Evolutionary conservation across 2,113 vertebrate genomes (phyloP).

Genomic region (Dasyurus viverrinus): DNA sequence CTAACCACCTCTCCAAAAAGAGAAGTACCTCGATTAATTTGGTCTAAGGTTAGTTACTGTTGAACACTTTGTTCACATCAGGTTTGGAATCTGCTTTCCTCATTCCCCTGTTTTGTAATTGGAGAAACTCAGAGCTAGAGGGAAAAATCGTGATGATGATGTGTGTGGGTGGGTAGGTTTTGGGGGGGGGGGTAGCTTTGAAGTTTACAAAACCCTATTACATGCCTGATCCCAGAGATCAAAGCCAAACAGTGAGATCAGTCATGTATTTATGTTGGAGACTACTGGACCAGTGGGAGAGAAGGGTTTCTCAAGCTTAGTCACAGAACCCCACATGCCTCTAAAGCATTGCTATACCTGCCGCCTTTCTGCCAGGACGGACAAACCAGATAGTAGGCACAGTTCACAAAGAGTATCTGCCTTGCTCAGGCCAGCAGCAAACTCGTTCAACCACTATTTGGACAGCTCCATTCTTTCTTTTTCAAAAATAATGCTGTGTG

Average conservation of each 20-base stretch:
- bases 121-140: neutral
- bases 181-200: too few relatives aligned
- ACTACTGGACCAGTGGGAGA: neutral
- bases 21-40: neutral
- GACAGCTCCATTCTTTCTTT: conserved; percentile 68
- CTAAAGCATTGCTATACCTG: neutral
- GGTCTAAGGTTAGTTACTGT: neutral
- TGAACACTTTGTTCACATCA: neutral
- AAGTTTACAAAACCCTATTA: neutral
- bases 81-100: neutral
- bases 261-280: neutral
- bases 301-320: neutral
- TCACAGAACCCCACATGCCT: neutral
- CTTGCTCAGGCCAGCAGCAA: conserved; percentile 45
- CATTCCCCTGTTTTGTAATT: neutral
- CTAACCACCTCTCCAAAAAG: neutral
- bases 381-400: neutral
- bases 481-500: conserved; percentile 37
- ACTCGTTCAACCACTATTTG: conserved; percentile 25
- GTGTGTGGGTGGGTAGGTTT: too few relatives aligned
- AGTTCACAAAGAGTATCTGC: conserved; percentile 40
- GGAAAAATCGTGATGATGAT: neutral
- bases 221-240: too few relatives aligned
- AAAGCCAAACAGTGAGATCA: neutral
- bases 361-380: neutral